phyloP scores from a whole-genome alignment of 2,888 invertebrate species.

The Nomada ferruginata region DNA sequence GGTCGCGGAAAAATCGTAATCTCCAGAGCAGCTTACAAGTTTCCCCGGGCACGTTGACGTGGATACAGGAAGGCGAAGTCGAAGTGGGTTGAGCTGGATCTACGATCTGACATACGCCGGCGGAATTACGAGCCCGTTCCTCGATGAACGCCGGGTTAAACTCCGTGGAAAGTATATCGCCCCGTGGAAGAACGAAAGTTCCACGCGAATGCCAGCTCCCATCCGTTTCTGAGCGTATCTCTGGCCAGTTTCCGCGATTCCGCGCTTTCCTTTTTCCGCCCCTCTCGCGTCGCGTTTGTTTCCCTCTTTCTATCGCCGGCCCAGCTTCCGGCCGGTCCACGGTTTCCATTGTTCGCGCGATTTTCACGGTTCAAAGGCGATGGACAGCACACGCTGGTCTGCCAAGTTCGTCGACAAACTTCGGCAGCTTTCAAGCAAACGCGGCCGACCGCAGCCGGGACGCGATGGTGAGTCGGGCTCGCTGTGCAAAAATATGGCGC shows the following conservation, averaged over 20 bases:
- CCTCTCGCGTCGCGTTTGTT: constrained; percentile 15
- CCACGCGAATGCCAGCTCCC: constrained; percentile 21
- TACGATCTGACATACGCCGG: constrained; percentile 33
- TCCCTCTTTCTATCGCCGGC: constrained; percentile 7
- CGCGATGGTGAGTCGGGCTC: constrained; percentile 51
- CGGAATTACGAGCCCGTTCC: constrained; percentile 52
- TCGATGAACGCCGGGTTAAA: constrained; percentile 50
- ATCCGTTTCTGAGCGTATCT: constrained; percentile 15
- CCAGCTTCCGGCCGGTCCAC: constrained; percentile 31
- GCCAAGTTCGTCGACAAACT: constrained; percentile 71
- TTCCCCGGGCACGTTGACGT: background rate
- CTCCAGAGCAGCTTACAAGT: background rate
- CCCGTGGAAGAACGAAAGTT: constrained; percentile 49
- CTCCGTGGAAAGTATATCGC: constrained; percentile 57
- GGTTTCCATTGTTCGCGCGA: constrained; percentile 67
- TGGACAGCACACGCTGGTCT: constrained; percentile 59
- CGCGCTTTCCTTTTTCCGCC: constrained; percentile 24
- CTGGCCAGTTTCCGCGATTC: constrained; percentile 33
- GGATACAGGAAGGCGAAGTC: too few relatives aligned
- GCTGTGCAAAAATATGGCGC: constrained; percentile 26
- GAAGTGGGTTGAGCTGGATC: constrained; percentile 45
- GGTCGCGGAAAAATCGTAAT: constrained; percentile 37
- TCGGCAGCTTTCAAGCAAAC: constrained; percentile 66
- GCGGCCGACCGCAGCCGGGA: constrained; percentile 58
- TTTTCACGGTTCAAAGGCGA: constrained; percentile 74